These are phyloP conservation scores for Limnephilus lunatus DNA, from an alignment of 2,888 invertebrate species.

Conservation along the genomic window DNA sequence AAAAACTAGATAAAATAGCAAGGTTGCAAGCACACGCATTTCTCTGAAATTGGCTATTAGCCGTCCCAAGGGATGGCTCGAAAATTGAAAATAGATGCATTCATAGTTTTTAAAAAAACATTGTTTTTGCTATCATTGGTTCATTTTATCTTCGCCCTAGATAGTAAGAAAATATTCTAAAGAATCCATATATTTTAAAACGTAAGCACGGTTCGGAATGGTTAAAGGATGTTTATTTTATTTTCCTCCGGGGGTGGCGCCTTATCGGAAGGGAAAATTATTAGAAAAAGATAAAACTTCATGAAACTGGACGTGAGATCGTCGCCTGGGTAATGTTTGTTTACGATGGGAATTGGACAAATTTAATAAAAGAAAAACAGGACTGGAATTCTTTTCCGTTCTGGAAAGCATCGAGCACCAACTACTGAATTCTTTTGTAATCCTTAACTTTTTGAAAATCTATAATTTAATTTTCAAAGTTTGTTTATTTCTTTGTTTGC, in stretches of 20 bases:
- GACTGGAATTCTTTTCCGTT: not conserved
- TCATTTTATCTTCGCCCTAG: no score
- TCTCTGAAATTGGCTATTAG: no score
- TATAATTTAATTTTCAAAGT: not conserved
- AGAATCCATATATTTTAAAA: no score
- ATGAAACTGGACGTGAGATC: not conserved
- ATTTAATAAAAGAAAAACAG: not conserved
- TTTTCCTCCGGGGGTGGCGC: not conserved
- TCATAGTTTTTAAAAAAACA: no score
- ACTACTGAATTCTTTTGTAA: not conserved
- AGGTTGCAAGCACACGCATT: no score
- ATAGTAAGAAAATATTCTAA: no score
- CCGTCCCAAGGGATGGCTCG: no score
- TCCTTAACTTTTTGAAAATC: not conserved
- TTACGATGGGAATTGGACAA: not conserved
- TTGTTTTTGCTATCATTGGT: no score
- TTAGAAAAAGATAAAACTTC: constrained; percentile 6
- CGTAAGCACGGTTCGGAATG: no score
- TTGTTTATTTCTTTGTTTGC: not conserved
- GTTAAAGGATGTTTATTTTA: not conserved
- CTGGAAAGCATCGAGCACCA: not conserved
- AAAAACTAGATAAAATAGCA: no score
- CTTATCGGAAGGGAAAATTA: constrained; percentile 24
- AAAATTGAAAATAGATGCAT: no score
- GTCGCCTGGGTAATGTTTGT: not conserved